Conservation (phyloP, 1,140 invertebrate genomes). For the Musca domestica region DNA sequence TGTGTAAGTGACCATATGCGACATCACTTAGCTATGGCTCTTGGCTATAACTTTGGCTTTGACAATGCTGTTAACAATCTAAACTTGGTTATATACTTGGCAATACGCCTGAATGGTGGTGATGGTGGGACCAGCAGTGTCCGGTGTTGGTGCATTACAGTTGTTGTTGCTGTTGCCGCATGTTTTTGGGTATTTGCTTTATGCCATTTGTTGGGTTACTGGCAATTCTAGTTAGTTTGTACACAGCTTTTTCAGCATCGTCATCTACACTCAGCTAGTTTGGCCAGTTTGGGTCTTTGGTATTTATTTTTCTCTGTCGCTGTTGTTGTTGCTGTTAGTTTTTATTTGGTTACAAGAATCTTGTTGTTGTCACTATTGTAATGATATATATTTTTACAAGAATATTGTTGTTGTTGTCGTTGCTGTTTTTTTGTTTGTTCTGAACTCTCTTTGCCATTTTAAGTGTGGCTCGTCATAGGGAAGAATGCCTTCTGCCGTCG, state of each 20-base stretch:
- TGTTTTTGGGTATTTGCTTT: slow-evolving; percentile 10
- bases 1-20: not conserved
- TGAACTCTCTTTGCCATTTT: too few species aligned
- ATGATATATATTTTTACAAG: slow-evolving; percentile 18
- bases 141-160: too few species aligned
- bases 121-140: too few species aligned
- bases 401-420: slow-evolving; percentile 4
- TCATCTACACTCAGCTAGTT: not conserved
- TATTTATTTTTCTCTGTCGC: not conserved
- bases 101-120: too few species aligned
- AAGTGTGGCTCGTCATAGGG: too few species aligned
- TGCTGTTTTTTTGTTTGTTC: too few species aligned
- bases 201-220: not conserved
- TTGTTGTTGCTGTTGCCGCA: not conserved
- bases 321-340: not conserved
- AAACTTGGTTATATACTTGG: slow-evolving; percentile 11
- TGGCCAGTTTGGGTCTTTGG: slow-evolving; percentile 9
- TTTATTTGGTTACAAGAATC: slow-evolving; percentile 12
- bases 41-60: slow-evolving; percentile 21
- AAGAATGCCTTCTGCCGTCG: too few species aligned
- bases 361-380: slow-evolving; percentile 19
- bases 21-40: slow-evolving; percentile 18
- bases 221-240: not conserved
- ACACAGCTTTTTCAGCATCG: not conserved
- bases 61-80: slow-evolving; percentile 17